phyloP scores from a whole-genome alignment of 2,888 invertebrate species.

The Trisateles emortualis region DNA sequence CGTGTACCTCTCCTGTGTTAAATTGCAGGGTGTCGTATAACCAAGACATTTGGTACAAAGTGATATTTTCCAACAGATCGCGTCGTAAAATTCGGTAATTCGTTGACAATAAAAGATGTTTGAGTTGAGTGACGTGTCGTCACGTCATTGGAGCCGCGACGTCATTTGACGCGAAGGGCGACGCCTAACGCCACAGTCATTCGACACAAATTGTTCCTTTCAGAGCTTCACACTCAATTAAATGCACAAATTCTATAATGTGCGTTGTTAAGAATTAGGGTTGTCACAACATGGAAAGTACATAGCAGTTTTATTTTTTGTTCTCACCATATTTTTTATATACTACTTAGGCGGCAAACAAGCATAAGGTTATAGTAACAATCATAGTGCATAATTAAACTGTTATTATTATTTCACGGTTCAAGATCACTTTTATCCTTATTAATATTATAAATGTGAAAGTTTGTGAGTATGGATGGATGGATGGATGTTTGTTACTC shows the following conservation, averaged over 20 bases:
- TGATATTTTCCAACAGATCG: slow-evolving; percentile 15
- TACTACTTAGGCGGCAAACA: too few relatives aligned
- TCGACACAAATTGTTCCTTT: slow-evolving; percentile 61
- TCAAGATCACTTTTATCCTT: too few relatives aligned
- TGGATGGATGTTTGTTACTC: too few relatives aligned
- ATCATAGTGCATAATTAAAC: too few relatives aligned
- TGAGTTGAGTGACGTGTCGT: slow-evolving; percentile 14
- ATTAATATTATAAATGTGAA: too few relatives aligned
- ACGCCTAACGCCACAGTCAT: slow-evolving; percentile 37
- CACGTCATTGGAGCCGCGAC: slow-evolving; percentile 27
- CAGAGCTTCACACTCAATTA: slow-evolving; percentile 73
- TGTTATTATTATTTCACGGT: too few relatives aligned
- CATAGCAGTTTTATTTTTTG: too few relatives aligned
- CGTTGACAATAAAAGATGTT: slow-evolving; percentile 35
- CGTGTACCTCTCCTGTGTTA: not conserved
- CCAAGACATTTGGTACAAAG: slow-evolving; percentile 4
- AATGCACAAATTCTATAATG: slow-evolving; percentile 64
- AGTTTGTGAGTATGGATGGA: too few relatives aligned
- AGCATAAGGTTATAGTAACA: too few relatives aligned
- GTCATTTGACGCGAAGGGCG: slow-evolving; percentile 50
- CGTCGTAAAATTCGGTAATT: slow-evolving; percentile 39
- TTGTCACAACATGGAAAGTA: too few relatives aligned
- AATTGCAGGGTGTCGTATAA: slow-evolving; percentile 8
- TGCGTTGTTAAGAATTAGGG: slow-evolving; percentile 35
- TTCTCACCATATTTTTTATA: too few relatives aligned